Conservation (phyloP, 2,797 vertebrate genomes). For the Aulostomus chinensis region DNA sequence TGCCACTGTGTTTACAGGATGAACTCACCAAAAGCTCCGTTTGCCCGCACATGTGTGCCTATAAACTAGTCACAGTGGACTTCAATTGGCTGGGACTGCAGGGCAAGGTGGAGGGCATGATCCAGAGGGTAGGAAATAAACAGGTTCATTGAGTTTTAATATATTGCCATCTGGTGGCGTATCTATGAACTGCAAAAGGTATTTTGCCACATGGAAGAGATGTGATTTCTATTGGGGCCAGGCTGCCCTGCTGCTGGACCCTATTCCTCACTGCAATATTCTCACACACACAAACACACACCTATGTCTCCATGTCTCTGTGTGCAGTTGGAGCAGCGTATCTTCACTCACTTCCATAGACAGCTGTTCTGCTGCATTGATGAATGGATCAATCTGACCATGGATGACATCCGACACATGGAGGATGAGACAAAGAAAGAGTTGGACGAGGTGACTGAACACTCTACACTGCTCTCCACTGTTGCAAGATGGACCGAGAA, state of each 20-base stretch:
- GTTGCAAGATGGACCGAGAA: no score
- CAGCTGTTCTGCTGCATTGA: slow-evolving; percentile 97
- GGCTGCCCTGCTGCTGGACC: not conserved
- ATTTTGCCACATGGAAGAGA: no score
- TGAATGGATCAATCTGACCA: slow-evolving; percentile 90
- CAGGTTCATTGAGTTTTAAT: not conserved
- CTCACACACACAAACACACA: not conserved
- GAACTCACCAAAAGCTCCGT: slow-evolving; percentile 83
- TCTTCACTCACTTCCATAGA: slow-evolving; percentile 96
- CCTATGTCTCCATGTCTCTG: not conserved
- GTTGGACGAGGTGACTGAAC: slow-evolving; percentile 88
- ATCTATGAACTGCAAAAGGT: not conserved
- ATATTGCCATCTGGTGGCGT: not conserved
- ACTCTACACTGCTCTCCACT: no score
- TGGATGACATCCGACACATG: slow-evolving; percentile 97
- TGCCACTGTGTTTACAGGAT: slow-evolving; percentile 77
- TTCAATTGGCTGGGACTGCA: slow-evolving; percentile 90
- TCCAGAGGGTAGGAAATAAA: slow-evolving; percentile 84
- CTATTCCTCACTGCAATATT: not conserved
- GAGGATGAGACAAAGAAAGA: slow-evolving; percentile 93
- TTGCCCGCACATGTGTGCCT: slow-evolving; percentile 96
- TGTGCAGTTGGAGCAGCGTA: slow-evolving; percentile 89
- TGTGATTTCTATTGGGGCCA: no score
- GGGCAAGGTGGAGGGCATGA: slow-evolving; percentile 86
- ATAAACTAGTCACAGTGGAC: slow-evolving; percentile 93